phyloP scores from a whole-genome alignment of 2,113 vertebrate species.

The Colossoma macropomum region DNA sequence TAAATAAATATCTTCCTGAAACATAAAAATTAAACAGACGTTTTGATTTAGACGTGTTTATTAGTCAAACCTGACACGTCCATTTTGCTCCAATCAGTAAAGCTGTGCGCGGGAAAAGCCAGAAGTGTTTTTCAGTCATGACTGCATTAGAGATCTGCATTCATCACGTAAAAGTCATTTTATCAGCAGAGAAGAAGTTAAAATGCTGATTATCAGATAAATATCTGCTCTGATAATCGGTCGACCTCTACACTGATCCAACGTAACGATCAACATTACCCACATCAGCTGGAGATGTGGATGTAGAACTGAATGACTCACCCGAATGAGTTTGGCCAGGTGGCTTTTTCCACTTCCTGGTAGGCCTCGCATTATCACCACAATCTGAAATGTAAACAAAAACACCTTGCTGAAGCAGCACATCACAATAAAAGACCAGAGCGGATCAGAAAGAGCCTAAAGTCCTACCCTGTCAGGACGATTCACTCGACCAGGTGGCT shows the following conservation, averaged over 20 bases:
- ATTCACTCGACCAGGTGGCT: conserved; percentile 88
- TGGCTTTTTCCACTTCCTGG: conserved; percentile 98
- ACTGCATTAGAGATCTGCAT: too few species aligned
- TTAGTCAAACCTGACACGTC: too few species aligned
- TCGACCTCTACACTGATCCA: neutral
- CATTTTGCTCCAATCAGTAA: too few species aligned
- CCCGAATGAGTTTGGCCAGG: conserved; percentile 97
- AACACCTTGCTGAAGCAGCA: neutral
- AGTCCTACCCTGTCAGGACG: conserved; percentile 90
- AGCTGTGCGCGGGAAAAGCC: too few species aligned
- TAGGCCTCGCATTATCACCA: conserved; percentile 97
- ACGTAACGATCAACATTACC: neutral
- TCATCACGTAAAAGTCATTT: too few species aligned
- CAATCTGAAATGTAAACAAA: conserved; percentile 83
- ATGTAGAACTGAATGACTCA: conserved; percentile 69
- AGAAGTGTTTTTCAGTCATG: too few species aligned
- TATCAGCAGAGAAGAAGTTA: too few species aligned
- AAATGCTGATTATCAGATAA: too few species aligned
- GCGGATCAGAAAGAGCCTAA: neutral
- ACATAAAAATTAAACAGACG: too few species aligned
- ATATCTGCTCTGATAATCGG: too few species aligned
- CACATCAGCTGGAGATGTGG: neutral
- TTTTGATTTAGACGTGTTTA: too few species aligned
- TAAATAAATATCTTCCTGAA: too few species aligned
- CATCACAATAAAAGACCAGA: neutral